phyloP scores from a whole-genome alignment of 30 jellyfish, hydroid and myxozoan species.

The Pseudorhiza aurosa region DNA sequence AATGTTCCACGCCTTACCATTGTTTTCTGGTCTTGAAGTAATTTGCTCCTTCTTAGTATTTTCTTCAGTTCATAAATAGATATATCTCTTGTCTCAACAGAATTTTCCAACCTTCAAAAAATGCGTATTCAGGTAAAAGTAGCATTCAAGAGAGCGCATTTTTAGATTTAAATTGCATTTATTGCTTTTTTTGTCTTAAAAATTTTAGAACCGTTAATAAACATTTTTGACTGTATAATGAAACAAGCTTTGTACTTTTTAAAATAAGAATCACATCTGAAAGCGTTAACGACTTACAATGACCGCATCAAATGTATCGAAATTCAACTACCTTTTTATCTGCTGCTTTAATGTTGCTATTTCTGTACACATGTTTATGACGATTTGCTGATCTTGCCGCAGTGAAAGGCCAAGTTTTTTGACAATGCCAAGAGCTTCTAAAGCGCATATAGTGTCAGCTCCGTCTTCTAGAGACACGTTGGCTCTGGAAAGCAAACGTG shows the following conservation, averaged over 20 bases:
- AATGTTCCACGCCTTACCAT: background rate
- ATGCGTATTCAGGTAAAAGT: background rate
- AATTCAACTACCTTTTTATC: constrained; percentile 27
- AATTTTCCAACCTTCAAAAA: constrained; percentile 4
- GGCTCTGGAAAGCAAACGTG: background rate
- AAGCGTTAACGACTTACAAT: too few relatives aligned
- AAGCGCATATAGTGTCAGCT: constrained; percentile 27
- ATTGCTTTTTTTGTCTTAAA: too few relatives aligned
- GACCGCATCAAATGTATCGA: too few relatives aligned
- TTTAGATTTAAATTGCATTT: too few relatives aligned
- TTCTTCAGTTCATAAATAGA: background rate
- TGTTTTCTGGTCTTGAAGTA: background rate
- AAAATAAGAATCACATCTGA: too few relatives aligned
- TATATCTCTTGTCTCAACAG: constrained; percentile 5
- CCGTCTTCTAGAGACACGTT: background rate
- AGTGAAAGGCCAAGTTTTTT: constrained; percentile 31
- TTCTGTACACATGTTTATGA: constrained; percentile 50
- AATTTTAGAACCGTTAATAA: too few relatives aligned
- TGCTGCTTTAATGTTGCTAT: constrained; percentile 35
- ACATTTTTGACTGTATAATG: too few relatives aligned
- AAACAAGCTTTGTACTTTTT: too few relatives aligned
- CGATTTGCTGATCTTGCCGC: constrained; percentile 14
- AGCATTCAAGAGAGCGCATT: too few relatives aligned
- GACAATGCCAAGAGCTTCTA: constrained; percentile 36
- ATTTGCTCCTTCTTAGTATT: background rate